Base-by-base conservation (phyloP, 2,888 invertebrate species). In the Leptothorax acervorum region DNA sequence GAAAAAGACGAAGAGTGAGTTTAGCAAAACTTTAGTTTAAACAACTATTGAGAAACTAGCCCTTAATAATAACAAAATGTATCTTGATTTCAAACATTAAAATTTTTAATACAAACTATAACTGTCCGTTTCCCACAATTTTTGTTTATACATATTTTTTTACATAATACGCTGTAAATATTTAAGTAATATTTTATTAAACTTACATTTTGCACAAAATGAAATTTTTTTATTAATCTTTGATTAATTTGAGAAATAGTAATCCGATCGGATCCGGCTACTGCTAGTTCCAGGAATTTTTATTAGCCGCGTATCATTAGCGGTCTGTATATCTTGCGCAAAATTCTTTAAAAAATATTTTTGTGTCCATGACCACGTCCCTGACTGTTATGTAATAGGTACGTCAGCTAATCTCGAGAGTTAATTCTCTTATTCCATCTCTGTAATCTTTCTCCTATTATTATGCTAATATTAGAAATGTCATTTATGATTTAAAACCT, bases 301-400 rank as follows among this genome's bases (percentile, higher is more conserved):
- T 68, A 78, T 55, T 42, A 76, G 63, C 35, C 15, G 28, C 18
- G 12, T 53, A 63, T 23, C 23, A 65, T 66, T 66, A 76, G n/a
- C 28, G 53, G 8, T 18, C 12, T 35, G 6, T 5, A 35, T 42
- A 2, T 8, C 42, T 35, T 28, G 51, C 53, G 28, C 53, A 28
- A 5, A 31, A 15, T n/a, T 76, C 12, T 78, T 70, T 42, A 65
- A 65, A 48, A 76, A 39, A 75, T 42, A 63, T 48, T 42, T 63
- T 35, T 57, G 11, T 42, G 28, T 42, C n/a, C 66, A 53, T 78
- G 70, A 68, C 42, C 18, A 5, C 39, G n/a, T 76, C 31, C 71
- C 1, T 76, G 68, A 66, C 9, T 18, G 23, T 45, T 28, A 55
- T n/a, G 15, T 15, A 15, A 48, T 23, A 53, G 23, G 23, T 23